Evolutionary conservation across 2,113 vertebrate genomes (phyloP).

Genomic region (Sebastes fasciatus): DNA sequence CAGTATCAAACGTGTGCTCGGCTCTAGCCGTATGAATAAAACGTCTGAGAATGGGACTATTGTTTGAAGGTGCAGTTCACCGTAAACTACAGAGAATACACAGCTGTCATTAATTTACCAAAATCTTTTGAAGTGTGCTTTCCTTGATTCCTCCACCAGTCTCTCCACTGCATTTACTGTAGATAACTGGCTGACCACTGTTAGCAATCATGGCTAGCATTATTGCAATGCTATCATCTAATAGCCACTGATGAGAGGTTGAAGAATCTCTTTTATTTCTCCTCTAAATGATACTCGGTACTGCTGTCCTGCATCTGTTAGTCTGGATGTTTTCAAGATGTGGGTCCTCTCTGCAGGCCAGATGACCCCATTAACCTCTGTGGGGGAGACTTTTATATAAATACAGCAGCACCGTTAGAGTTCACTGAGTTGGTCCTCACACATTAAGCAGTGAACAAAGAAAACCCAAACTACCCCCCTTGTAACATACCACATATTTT

Average conservation of each 20-base stretch:
- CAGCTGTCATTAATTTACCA: slow-evolving; percentile 48
- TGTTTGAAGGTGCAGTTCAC: slow-evolving; percentile 43
- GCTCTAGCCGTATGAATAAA: slow-evolving; percentile 26
- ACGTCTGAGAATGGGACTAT: slow-evolving; percentile 36
- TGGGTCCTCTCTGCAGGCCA: slow-evolving; percentile 43
- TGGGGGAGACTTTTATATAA: neutral
- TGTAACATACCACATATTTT: neutral
- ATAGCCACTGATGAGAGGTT: slow-evolving; percentile 45
- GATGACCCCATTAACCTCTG: slow-evolving; percentile 70
- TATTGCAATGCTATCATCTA: slow-evolving; percentile 38
- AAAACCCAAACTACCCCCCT: neutral
- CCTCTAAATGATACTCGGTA: slow-evolving; percentile 25
- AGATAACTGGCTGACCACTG: slow-evolving; percentile 42
- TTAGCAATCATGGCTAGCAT: slow-evolving; percentile 31
- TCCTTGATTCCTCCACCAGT: slow-evolving; percentile 8
- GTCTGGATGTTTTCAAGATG: slow-evolving; percentile 80
- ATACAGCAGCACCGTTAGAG: neutral
- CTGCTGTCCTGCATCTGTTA: slow-evolving; percentile 59
- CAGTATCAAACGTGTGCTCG: slow-evolving; percentile 44
- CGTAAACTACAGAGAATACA: slow-evolving; percentile 10
- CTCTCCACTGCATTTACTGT: slow-evolving; percentile 4
- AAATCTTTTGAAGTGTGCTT: slow-evolving; percentile 44
- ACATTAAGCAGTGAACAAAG: neutral
- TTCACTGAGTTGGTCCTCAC: slow-evolving; percentile 10
- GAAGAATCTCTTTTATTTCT: slow-evolving; percentile 11